These are phyloP conservation scores for Perognathus longimembris DNA, from an alignment of 2,113 vertebrate species.

Conservation along the genomic window DNA sequence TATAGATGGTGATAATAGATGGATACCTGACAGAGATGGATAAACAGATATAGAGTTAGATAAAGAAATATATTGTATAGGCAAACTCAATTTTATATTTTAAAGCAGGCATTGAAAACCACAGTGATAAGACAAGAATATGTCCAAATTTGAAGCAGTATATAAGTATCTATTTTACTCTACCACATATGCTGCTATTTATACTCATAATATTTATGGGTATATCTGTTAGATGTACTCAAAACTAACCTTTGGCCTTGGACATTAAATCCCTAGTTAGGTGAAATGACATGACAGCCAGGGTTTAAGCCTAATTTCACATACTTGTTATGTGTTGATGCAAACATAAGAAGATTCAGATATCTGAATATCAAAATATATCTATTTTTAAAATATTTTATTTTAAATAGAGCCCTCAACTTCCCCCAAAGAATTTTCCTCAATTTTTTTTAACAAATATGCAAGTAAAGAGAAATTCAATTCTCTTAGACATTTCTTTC, in stretches of 20 bases:
- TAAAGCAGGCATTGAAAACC: constrained; percentile 40
- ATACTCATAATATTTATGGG: not conserved
- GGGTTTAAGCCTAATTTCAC: not conserved
- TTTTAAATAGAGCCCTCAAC: not conserved
- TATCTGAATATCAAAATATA: not conserved
- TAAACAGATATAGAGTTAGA: no score
- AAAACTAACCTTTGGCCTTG: not conserved
- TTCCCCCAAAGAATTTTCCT: not conserved
- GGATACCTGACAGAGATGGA: no score
- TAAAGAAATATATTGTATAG: not conserved
- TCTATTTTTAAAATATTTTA: not conserved
- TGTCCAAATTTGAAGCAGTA: constrained; percentile 36
- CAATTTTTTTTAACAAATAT: constrained; percentile 29
- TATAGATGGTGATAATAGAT: no score
- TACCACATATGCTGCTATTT: not conserved
- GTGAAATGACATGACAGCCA: constrained; percentile 3
- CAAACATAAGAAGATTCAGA: not conserved
- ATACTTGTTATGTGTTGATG: not conserved
- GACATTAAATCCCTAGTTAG: not conserved
- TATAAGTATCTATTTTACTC: constrained; percentile 15
- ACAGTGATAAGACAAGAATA: not conserved
- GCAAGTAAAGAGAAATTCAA: not conserved
- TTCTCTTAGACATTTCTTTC: not conserved
- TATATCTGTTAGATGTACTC: not conserved
- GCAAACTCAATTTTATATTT: constrained; percentile 6